Evolutionary conservation across 2,113 vertebrate species (phyloP), one percentile per base, ranked within the genome.

Genomic region (Leptodactylus fuscus): DNA sequence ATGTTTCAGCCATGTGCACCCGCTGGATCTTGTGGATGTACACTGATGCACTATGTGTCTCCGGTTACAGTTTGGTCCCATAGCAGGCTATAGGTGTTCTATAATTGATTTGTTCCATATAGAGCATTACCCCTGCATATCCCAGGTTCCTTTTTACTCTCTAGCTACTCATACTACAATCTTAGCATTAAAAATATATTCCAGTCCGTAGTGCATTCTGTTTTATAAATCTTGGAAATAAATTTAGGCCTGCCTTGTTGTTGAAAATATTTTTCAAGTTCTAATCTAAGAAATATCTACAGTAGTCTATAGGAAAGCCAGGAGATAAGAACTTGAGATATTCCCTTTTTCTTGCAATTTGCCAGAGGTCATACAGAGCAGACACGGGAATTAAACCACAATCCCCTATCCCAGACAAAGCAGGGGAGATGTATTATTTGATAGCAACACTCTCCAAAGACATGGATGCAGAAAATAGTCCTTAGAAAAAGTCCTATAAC

Each of bases 301-400:
- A n/a, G n/a, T n/a, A 51, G 46, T 49, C n/a, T 20, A 75, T 29
- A 75, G 24, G 73, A 75, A 75, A 75, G 73, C 44, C n/a, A 49
- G 13, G 73, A 75, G 73, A 75, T 49, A 75, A 75, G 73, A 49
- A 75, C 73, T 75, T 49, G 27, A 49, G 41, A 75, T 75, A 49
- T 75, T 46, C 41, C 22, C 27, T 75, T 75, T 29, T 76, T 49
- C n/a, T 20, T 76, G 73, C 44, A 49, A 49, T 76, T 51, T 76
- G 46, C 46, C 48, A 76, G 48, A 76, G 73, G 73, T 76, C 73
- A 76, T 32, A 76, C 27, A 51, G 73, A 76, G 73, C 73, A 76
- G 44, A 76, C 73, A 76, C 32, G 24, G 44, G 73, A 51, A 51
- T 76, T 75, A 76, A 76, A 76, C 46, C 24, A 51, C 24, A 76